phyloP scores from a whole-genome alignment of 2,113 vertebrate species.

The Nothoprocta perdicaria region DNA sequence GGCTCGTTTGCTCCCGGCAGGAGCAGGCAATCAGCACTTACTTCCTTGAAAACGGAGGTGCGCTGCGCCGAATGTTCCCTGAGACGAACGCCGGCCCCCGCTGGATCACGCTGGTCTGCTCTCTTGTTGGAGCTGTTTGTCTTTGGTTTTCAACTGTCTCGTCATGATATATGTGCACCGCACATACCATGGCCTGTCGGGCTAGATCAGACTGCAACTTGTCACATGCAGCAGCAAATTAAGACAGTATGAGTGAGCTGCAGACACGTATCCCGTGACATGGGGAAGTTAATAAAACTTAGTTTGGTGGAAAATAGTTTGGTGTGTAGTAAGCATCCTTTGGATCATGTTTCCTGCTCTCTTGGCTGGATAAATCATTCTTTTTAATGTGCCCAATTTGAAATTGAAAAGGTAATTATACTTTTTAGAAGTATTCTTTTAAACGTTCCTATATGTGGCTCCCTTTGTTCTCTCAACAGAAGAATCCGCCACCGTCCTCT shows the following conservation, averaged over 20 bases:
- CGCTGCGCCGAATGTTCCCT: conserved; percentile 23
- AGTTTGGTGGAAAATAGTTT: conserved; percentile 56
- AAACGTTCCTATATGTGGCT: neutral
- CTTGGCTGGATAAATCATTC: neutral
- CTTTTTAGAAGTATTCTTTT: neutral
- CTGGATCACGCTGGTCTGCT: conserved; percentile 17
- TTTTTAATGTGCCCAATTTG: neutral
- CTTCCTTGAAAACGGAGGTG: conserved; percentile 34
- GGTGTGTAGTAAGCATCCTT: conserved; percentile 20
- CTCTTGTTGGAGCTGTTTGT: conserved; percentile 39
- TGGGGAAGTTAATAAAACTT: conserved; percentile 60
- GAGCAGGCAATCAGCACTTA: neutral
- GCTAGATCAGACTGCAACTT: conserved; percentile 57
- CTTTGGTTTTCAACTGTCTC: conserved; percentile 57
- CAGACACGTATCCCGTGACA: conserved; percentile 31
- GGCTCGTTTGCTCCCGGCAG: neutral
- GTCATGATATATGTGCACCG: conserved; percentile 39
- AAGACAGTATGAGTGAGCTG: conserved; percentile 58
- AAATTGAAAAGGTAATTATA: conserved; percentile 27
- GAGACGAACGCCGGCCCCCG: conserved; percentile 8
- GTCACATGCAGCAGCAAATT: conserved; percentile 63
- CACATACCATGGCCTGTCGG: conserved; percentile 44
- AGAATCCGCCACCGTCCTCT: neutral
- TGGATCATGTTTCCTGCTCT: conserved; percentile 10
- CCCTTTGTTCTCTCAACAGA: neutral